These are phyloP conservation scores for Melinaea marsaeus DNA, from an alignment of 2,888 invertebrate species.

Conservation along the genomic window DNA sequence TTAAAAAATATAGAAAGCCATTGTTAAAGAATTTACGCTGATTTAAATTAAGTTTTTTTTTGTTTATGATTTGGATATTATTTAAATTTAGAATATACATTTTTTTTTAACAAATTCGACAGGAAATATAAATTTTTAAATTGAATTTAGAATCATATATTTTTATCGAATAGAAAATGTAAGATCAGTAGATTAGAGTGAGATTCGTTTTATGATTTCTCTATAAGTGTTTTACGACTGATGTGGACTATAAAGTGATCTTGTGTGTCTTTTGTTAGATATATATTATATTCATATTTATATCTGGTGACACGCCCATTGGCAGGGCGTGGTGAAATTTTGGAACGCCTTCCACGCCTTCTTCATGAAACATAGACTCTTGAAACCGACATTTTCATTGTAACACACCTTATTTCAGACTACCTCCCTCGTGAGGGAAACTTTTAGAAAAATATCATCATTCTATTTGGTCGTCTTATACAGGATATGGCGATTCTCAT, in stretches of 20 bases:
- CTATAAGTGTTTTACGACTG: conserved; percentile 7
- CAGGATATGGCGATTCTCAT: conserved; percentile 57
- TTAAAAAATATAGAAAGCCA: too few relatives aligned
- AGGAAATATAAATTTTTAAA: too few relatives aligned
- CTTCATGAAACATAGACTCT: conserved; percentile 42
- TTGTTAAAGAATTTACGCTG: too few relatives aligned
- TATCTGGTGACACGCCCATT: conserved; percentile 54
- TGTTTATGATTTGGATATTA: too few relatives aligned
- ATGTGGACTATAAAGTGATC: conserved; percentile 11
- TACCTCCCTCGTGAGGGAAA: conserved; percentile 34
- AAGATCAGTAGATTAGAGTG: too few relatives aligned
- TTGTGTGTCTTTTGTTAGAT: neutral
- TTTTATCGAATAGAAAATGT: too few relatives aligned
- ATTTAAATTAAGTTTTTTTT: too few relatives aligned
- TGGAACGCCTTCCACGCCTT: conserved; percentile 68
- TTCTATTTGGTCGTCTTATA: conserved; percentile 43
- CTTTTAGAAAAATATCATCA: conserved; percentile 33
- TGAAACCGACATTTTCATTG: conserved; percentile 55
- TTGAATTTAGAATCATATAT: too few relatives aligned
- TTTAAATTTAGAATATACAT: too few relatives aligned
- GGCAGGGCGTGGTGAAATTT: conserved; percentile 54
- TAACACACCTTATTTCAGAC: conserved; percentile 53
- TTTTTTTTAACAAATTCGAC: too few relatives aligned
- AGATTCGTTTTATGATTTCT: too few relatives aligned
- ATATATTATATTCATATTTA: conserved; percentile 17